Evolutionary conservation across 1,140 invertebrate species (phyloP).

Genomic region (Mizuhopecten yessoensis): DNA sequence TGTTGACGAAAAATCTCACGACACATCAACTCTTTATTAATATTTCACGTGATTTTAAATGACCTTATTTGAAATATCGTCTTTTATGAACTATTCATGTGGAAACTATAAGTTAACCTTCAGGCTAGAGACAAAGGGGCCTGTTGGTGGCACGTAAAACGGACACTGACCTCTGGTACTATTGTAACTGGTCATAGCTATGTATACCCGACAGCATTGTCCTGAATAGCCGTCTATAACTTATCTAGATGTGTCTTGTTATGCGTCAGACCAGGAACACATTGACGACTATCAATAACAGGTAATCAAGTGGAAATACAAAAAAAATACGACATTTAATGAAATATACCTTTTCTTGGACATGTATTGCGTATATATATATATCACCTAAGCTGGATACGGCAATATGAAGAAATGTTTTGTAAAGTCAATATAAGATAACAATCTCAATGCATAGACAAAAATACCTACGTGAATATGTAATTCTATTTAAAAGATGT

Average conservation of each 20-base stretch:
- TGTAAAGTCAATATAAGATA: too few relatives aligned
- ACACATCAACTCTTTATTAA: background rate
- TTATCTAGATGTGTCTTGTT: background rate
- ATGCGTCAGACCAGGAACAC: background rate
- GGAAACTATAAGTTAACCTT: background rate
- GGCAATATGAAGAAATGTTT: too few relatives aligned
- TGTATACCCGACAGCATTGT: background rate
- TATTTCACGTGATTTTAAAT: background rate
- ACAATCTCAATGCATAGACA: too few relatives aligned
- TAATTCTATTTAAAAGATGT: too few relatives aligned
- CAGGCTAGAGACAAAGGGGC: background rate
- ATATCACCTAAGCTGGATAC: too few relatives aligned
- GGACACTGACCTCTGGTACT: background rate
- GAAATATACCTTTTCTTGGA: too few relatives aligned
- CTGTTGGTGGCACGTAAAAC: background rate
- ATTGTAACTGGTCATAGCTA: background rate
- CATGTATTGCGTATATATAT: too few relatives aligned
- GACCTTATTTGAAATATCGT: background rate
- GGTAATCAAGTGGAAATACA: too few relatives aligned
- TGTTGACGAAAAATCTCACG: background rate
- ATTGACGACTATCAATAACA: background rate
- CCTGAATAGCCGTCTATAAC: too few relatives aligned
- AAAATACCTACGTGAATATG: too few relatives aligned
- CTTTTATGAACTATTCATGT: background rate
- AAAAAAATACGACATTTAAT: too few relatives aligned